Percentiles rank a stretch among this genome's conserved stretches.
phyloP scores from a whole-genome alignment of 2,113 vertebrate genomes.

The Pristiophorus japonicus region DNA sequence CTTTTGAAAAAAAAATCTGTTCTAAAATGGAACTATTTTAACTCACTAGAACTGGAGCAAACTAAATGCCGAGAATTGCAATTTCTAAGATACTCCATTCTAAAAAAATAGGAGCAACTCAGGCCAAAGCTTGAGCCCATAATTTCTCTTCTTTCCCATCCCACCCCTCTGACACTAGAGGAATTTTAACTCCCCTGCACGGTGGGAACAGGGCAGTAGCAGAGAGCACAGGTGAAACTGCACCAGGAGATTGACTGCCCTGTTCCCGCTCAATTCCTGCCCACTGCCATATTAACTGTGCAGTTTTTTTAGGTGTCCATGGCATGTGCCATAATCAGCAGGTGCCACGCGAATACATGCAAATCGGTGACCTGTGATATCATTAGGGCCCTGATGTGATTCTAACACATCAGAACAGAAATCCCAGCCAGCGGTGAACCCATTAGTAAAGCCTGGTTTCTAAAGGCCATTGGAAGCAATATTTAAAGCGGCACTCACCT shows the following conservation, averaged over 20 bases:
- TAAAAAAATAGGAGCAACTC: too few species aligned
- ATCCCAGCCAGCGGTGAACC: not conserved
- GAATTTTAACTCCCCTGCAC: too few species aligned
- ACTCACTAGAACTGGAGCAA: too few species aligned
- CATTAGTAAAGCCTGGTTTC: not conserved
- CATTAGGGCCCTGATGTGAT: not conserved
- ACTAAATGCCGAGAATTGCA: too few species aligned
- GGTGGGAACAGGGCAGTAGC: not conserved
- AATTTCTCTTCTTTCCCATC: not conserved
- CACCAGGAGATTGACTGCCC: not conserved
- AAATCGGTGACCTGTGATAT: not conserved
- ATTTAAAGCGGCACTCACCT: not conserved
- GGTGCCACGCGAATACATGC: not conserved
- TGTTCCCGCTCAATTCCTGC: not conserved
- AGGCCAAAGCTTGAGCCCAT: too few species aligned
- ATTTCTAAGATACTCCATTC: too few species aligned
- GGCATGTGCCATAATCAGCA: not conserved
- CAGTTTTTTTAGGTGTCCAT: not conserved
- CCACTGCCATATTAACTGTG: not conserved
- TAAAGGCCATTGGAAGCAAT: not conserved
- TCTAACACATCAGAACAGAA: not conserved
- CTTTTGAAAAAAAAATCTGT: too few species aligned
- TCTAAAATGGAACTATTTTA: too few species aligned
- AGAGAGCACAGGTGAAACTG: not conserved
- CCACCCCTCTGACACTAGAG: not conserved